A percentile compares a stretch with the other conserved stretches of the same genome.
Conservation (phyloP, 2,888 invertebrate species). For the Agelastica alni region DNA sequence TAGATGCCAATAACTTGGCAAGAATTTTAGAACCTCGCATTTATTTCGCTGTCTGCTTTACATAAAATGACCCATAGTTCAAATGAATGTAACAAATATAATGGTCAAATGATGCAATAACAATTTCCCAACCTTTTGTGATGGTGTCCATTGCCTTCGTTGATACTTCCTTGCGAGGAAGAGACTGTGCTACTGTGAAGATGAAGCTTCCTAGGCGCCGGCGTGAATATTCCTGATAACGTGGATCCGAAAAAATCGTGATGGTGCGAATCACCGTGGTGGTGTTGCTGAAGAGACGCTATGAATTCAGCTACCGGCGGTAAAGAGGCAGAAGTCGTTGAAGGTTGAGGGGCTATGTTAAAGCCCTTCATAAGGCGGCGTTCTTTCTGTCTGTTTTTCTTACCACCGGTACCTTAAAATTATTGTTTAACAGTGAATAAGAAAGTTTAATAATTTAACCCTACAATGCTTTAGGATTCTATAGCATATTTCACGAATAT, state of each 20-base stretch:
- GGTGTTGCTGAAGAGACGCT: constrained; percentile 71
- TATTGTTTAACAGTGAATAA: no score
- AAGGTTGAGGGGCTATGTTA: constrained; percentile 80
- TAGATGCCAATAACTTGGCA: no score
- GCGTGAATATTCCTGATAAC: constrained; percentile 67
- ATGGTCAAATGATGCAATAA: no score
- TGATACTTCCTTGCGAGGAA: constrained; percentile 56
- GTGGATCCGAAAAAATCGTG: constrained; percentile 71
- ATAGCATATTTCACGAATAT: no score
- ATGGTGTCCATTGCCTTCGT: constrained; percentile 49
- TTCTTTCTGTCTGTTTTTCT: constrained; percentile 92
- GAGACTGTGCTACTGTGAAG: constrained; percentile 55
- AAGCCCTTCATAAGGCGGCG: constrained; percentile 92
- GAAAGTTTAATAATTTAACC: no score
- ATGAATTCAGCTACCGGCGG: constrained; percentile 81
- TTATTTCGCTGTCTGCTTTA: no score
- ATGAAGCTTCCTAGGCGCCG: constrained; percentile 59
- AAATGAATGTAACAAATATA: no score
- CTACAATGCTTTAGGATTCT: no score
- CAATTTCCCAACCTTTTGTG: constrained; percentile 25
- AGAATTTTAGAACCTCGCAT: no score
- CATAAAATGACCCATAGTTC: not conserved
- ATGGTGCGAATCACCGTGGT: constrained; percentile 62
- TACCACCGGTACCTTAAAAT: constrained; percentile 83
- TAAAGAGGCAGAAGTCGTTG: constrained; percentile 63